Evolutionary conservation across 2,113 vertebrate species (phyloP), one percentile per base, ranked within the genome.

Genomic region (Percopsis transmontana): DNA sequence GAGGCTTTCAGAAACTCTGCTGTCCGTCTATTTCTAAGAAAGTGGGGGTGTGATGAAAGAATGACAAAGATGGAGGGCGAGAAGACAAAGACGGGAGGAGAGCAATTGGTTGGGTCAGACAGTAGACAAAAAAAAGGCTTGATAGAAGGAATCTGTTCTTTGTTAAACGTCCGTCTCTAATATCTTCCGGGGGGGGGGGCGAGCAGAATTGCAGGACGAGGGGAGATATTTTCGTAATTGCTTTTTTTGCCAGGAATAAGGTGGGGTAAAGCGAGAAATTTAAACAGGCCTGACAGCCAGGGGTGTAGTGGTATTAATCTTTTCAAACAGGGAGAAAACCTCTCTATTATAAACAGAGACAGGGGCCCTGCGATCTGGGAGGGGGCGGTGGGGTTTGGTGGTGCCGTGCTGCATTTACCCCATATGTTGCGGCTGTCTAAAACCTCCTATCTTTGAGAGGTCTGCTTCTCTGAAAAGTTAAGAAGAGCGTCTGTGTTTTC

Each of bases 291-390:
- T 78, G 87, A 91, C 91, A 88, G 85, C 68, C 54, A 33, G 54
- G 69, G 77, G 76, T 87, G 89, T 65, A 68, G 75, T 59, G 71
- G 80, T 82, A 92, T 91, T 92, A 88, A 91, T 92, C 90, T 88
- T 89, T 88, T 87, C 82, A 84, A 88, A 88, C 85, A 58, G 80
- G 33, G 64, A 87, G 85, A 89, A 85, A 90, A 81, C 59, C 77
- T 74, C 65, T 75, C 59, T 80, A 87, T 85, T 87, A 80, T 88
- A 91, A 92, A 90, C 91, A 91, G 75, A 81, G 86, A 78, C 82
- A 68, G 69, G 73, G 80, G 80, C 70, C 73, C 58, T 12, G 41
- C 71, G 61, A 64, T 76, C 53, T 45, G 56, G 24, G n/a, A 21
- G 20, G 20, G 2, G 12, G 11, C 7, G 19, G 11, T 18, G 8